Evolutionary conservation across 2,888 invertebrate genomes (phyloP), one percentile per base, ranked within the genome.

Genomic region (Parnassius mnemosyne): DNA sequence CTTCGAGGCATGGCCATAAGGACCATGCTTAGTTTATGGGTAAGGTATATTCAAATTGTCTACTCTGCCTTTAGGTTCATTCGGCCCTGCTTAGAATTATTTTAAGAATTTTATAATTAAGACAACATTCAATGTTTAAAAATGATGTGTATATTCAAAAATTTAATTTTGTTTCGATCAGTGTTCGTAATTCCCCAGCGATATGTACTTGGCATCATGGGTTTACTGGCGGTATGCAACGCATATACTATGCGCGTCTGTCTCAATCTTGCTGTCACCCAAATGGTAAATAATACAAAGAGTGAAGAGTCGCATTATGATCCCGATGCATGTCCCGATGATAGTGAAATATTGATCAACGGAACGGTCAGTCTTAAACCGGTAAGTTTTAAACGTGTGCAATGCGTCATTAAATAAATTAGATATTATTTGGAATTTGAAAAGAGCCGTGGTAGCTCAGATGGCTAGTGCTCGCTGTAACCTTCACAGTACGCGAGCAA

Each of bases 181-280:
- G 94, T 90, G 79, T 93, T 93, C 81, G 65, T 93, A 76, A 92
- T 94, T 72, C 94, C 94, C 55, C 95, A 95, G 87, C 93, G 95
- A 73, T 94, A 94, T 79, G 93, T 95, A 73, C 84, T 95, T 72
- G 93, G 94, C 71, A 92, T 95, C 67, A 95, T 95, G 95, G 94
- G 95, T n/a, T 93, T 95, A 73, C 77, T 95, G 70, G 95, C 94
- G 9, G 92, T 95, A n/a, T 92, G 94, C 79, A 95, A 94, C 78
- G 95, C 95, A n/a, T 95, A 95, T 76, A 94, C 94, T 50, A 95
- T 95, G 95, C 92, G 95, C 10, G 94, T 95, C 2, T 94, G 94
- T 66, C 92, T 95, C 57, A 95, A 95, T 67, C 92, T 95, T 58
- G 94, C 95, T 5, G 95, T 95, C 64, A 95, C 95, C 0, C 93